Base-by-base conservation (phyloP, 2,113 vertebrate genomes). In the Rhagologus leucostigma region DNA sequence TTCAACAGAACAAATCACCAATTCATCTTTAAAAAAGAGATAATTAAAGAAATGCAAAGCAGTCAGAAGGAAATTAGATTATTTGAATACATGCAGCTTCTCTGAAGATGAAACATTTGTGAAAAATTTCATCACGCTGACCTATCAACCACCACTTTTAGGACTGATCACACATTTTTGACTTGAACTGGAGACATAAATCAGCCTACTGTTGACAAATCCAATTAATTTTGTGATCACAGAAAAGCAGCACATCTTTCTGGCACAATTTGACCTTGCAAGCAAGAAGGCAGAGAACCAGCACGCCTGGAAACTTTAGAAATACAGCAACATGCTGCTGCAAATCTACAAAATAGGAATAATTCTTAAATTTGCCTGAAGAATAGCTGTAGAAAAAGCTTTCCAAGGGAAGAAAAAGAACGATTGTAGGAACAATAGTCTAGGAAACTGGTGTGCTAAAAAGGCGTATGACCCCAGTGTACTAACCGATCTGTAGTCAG, bases 171-270 rank as follows among this genome's bases (percentile, higher is more conserved):
- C 22, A 19, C 16, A 37, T 84, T 87, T 71, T 5, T 79, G 62
- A 52, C 60, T 93, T 91, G 44, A 95, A 65, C 29, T 79, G 78
- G 50, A 80, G 78, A 69, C 53, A 84, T 91, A 77, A 88, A 92
- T 94, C 77, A 94, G 59, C 42, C 56, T 78, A 30, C 52, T 77
- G 47, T 23, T 84, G 64, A 77, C 57, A 93, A 87, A 65, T 29
- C 14, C 11, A 82, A 42, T 60, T 85, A 89, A 68, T 93, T 87
- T 62, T 83, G 55, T 46, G 18, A 87, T 89, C 78, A 76, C n/a
- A 69, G 63, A 80, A 67, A 93, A 83, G 46, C 65, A 65, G 20
- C 63, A 33, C 37, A 27, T 49, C 41, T 65, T 93, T 79, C 65
- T 87, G 69, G 41, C 37, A 49, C 24, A 50, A 69, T 63, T 71